phyloP scores from a whole-genome alignment of 2,888 invertebrate genomes.

The Liodrosophila aerea region DNA sequence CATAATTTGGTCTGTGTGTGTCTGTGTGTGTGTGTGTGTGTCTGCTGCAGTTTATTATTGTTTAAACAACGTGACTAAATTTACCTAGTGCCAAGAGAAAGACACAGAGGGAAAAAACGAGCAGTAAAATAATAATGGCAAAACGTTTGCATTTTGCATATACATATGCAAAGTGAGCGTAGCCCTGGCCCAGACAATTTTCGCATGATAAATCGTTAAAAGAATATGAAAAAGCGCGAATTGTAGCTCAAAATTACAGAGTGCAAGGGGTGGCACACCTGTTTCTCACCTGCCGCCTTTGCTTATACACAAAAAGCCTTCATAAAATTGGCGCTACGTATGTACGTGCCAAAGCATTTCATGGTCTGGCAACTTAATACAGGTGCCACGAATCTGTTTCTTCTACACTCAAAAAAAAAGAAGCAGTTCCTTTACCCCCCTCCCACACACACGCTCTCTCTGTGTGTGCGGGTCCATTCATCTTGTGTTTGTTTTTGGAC shows the following conservation, averaged over 20 bases:
- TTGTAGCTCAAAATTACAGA: constrained; percentile 57
- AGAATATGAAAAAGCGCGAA: constrained; percentile 71
- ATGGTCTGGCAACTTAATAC: constrained; percentile 81
- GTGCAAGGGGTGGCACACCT: constrained; percentile 11
- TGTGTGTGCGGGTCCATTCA: constrained; percentile 40
- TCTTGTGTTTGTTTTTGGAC: constrained; percentile 60
- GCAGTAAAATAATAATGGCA: constrained; percentile 69
- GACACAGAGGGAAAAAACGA: constrained; percentile 33
- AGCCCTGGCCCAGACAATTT: constrained; percentile 66
- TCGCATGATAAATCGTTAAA: constrained; percentile 80
- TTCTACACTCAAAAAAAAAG: constrained; percentile 39
- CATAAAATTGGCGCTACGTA: constrained; percentile 74
- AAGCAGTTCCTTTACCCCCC: constrained; percentile 14
- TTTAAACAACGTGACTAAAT: constrained; percentile 78
- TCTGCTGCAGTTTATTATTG: constrained; percentile 71
- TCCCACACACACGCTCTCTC: no score
- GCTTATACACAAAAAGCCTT: constrained; percentile 77
- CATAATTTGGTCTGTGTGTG: constrained; percentile 54
- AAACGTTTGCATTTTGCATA: constrained; percentile 54
- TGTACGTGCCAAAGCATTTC: constrained; percentile 81
- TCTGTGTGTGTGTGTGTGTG: constrained; percentile 26
- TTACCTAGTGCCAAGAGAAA: constrained; percentile 54
- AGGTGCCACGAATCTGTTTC: constrained; percentile 52
- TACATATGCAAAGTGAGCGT: constrained; percentile 67
- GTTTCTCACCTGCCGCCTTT: constrained; percentile 52